Base-by-base conservation (phyloP, 1,140 invertebrate genomes). In the Zaprionus africanus region DNA sequence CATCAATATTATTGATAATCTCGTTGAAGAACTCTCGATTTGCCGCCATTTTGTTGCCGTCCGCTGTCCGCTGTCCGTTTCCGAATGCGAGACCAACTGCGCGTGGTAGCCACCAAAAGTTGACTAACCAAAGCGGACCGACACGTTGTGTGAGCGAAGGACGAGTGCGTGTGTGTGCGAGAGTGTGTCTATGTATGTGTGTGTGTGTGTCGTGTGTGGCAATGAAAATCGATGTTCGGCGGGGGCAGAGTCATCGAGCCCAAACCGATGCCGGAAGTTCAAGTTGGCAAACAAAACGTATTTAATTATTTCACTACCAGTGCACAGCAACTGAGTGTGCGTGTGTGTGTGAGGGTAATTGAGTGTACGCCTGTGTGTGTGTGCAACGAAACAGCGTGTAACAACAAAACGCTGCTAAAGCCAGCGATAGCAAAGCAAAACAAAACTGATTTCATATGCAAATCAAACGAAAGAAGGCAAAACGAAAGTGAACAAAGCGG, bases 1-100 rank as follows among this genome's bases (percentile, higher is more conserved):
- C 91, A 70, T 92, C 91, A 60, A 92, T 91, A 82, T 92, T 92
- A 31, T 74, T 72, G 60, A 92, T 92, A 57, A 92, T 87, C 76
- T 92, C 77, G 51, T 92, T 91, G 60, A 92, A 90, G 54, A 92
- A 92, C 62, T 92, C 87, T 62, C 91, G 82, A 82, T 91, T 81
- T 68, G 76, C 86, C 65, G 82, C 82, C 78, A 82, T 87, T 90
- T 75, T 73, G 53, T 62, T 61, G 17, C 19, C 17, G 15, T 13
- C 38, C 17, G 54, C 19, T 43, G 15, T 13, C 38, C 17, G 54
- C 59, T 64, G 58, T 61, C 62, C 41, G 70, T 38, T 13, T 43
- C 34, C 19, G 13, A 38, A 15, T 36, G 54, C 19, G 26, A 68
- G 51, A 36, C 41, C 49, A 67, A 76, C 74, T 72, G 69, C 68